A percentile compares a stretch with the other conserved stretches of the same genome.
These are phyloP conservation scores for Pristiophorus japonicus DNA, from an alignment of 2,113 vertebrate species.

Conservation along the genomic window DNA sequence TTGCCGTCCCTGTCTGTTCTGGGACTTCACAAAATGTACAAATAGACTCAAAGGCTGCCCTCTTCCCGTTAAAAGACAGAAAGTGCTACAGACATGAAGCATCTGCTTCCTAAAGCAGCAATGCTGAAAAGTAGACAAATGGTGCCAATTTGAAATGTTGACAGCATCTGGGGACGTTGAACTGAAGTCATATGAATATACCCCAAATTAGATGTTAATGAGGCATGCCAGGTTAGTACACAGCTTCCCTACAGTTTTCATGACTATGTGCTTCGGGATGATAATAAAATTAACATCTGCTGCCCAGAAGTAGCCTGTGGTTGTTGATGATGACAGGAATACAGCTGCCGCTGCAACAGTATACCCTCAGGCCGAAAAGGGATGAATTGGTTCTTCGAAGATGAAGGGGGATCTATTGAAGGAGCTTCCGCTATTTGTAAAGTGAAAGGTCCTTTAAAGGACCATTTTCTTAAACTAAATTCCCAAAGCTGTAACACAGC, in stretches of 20 bases:
- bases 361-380: background rate
- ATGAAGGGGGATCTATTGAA: background rate
- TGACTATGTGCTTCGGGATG: background rate
- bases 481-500: background rate
- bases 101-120: background rate
- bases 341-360: background rate
- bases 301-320: background rate
- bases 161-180: background rate
- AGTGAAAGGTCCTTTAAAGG: background rate
- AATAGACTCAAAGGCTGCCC: background rate
- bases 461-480: background rate
- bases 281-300: conserved; percentile 34
- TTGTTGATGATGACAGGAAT: background rate
- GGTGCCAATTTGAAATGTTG: background rate
- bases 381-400: background rate
- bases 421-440: background rate
- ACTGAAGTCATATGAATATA: conserved; percentile 2
- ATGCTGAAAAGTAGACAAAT: background rate
- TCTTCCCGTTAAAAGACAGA: background rate
- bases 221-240: conserved; percentile 16
- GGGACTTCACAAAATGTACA: background rate
- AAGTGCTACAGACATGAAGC: background rate
- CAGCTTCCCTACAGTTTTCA: conserved; percentile 19
- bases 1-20: background rate
- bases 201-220: conserved; percentile 30